Base-by-base conservation (phyloP, 1,140 invertebrate species). In the Nasonia vitripennis region DNA sequence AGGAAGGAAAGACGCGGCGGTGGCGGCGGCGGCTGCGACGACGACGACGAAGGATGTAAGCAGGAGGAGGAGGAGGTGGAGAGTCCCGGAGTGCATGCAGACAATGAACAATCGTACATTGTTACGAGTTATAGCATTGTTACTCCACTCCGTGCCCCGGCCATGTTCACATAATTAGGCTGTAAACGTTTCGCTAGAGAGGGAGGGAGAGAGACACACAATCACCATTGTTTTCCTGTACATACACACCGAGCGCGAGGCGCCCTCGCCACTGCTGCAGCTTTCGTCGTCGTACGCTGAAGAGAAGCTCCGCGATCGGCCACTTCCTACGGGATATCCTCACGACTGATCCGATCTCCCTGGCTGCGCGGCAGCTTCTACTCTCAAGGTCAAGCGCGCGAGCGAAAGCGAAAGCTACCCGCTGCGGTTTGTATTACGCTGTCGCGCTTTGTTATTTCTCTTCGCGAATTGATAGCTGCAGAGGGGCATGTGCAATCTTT, bases 51-150 rank as follows among this genome's bases (percentile, higher is more conserved):
- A 62, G 23, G 23, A 34, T 71, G 70, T 81, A 85, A 82, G 86
- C 84, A 87, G 87, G 83, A 78, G 81, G 67, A 67, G 81, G 84
- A 87, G 81, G 80, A 86, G 84, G 82, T 68, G 27, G 70, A 71
- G 81, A 85, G 83, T 83, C 82, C 23, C 82, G 48, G 37, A 81
- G 88, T 88, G 87, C 86, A 83, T 86, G 81, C 88, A 89, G 90
- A 93, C 93, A 93, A 93, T 93, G 92, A 93, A 93, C 93, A 93
- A 93, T 93, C 89, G 93, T 93, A 93, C 92, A 93, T 93, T 93
- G 93, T 93, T 93, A 92, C 91, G 92, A 92, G 92, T 93, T 93
- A 93, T 93, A 92, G 92, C 91, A 93, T 93, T 93, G 93, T 93
- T 93, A 92, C 91, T 91, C 89, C 91, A 92, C 20, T 62, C 91